Percentiles rank a stretch among this genome's conserved stretches.
Evolutionary conservation across 2,113 vertebrate species (phyloP).

Genomic region (Epinephelus lanceolatus): DNA sequence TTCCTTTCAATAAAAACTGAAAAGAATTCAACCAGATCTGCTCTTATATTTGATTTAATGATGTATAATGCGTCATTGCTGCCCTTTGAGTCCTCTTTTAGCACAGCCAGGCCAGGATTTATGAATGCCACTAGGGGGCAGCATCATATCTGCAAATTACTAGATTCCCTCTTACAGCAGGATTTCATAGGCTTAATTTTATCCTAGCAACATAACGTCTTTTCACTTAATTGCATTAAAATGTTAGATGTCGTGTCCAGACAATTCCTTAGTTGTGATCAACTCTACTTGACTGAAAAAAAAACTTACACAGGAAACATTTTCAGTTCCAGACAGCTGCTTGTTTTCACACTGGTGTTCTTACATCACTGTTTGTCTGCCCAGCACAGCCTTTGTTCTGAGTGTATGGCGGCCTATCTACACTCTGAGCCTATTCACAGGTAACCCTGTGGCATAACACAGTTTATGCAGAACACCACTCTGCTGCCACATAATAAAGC

Average conservation of each 20-base stretch:
- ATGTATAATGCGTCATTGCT: not conserved
- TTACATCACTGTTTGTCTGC: conserved; percentile 25
- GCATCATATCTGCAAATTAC: not conserved
- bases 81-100: not conserved
- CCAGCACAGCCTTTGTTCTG: conserved; percentile 23
- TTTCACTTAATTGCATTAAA: no score
- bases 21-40: conserved; percentile 52
- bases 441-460: not conserved
- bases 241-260: not conserved
- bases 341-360: conserved; percentile 72
- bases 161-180: not conserved
- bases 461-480: not conserved
- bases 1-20: conserved; percentile 93
- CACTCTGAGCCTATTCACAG: not conserved
- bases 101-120: not conserved
- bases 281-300: not conserved
- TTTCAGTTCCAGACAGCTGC: conserved; percentile 82
- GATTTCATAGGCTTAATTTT: not conserved
- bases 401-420: not conserved
- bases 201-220: no score
- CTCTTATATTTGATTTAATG: conserved; percentile 3
- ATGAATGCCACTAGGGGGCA: conserved; percentile 39
- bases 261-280: not conserved
- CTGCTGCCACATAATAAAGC: not conserved
- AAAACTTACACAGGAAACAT: not conserved